Evolutionary conservation across 2,113 vertebrate genomes (phyloP), one percentile per base, ranked within the genome.

Genomic region (Oryzias celebensis): DNA sequence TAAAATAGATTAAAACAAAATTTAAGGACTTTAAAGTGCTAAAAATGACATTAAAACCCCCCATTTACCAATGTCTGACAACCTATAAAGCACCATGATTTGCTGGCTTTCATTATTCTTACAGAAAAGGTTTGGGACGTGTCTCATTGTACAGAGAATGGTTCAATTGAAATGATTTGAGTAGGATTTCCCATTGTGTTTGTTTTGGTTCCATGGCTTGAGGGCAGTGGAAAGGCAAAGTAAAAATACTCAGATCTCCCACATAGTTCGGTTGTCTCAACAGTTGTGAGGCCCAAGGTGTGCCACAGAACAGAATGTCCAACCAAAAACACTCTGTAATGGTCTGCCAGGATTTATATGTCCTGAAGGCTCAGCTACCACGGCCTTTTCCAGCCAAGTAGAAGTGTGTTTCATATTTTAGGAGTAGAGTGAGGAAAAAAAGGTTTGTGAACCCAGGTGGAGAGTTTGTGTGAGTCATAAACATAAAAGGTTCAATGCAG

Each of bases 201-300:
- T 80, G 77, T 86, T 87, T 87, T 78, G 64, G 20, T 77, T 83
- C 68, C 59, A 67, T 4, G 23, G 31, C 69, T 44, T 53, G 75
- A 73, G 81, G 68, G 77, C 60, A 45, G 54, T 56, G 73, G 73
- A 77, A 82, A 83, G 59, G 43, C 46, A 63, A 67, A 78, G 76
- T 61, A 71, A 87, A 82, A 86, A 80, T 63, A 83, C 71, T 75
- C 64, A 66, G 62, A 63, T 60, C 68, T 75, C 67, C 71, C 61
- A 67, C 77, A 68, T 62, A 65, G 80, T 81, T 66, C 54, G 78
- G 62, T 60, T 67, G 54, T 85, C 73, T 77, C 58, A 78, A 82
- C 69, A 85, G 75, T 74, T 54, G 45, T 45, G 58, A 80, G 81
- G 78, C 76, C 71, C 71, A 57, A 75, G 64, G 78, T 79, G 69